These are phyloP conservation scores for Zygogramma bicolorata DNA, from an alignment of 2,888 invertebrate genomes.

Conservation along the genomic window DNA sequence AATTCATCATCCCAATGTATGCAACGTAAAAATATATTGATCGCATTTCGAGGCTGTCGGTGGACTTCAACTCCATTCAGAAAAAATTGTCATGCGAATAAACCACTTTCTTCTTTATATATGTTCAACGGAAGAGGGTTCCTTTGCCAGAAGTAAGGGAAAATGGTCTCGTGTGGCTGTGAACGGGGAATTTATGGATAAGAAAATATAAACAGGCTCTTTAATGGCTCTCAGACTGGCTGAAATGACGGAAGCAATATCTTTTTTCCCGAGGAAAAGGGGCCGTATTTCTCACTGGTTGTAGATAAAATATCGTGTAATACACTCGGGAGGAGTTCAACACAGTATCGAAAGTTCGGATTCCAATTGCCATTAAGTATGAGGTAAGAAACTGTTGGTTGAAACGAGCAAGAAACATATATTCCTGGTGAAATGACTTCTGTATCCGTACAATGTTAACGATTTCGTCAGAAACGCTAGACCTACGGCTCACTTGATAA, in stretches of 20 bases:
- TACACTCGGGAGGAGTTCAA: neutral
- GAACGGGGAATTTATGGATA: constrained; percentile 31
- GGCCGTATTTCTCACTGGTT: neutral
- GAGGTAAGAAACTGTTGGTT: no score
- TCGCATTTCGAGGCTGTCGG: neutral
- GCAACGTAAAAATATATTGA: neutral
- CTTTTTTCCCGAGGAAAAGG: neutral
- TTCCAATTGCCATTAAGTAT: neutral
- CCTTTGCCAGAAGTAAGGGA: constrained; percentile 12
- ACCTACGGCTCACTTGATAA: no score
- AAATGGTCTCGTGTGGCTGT: constrained; percentile 19
- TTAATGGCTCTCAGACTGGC: neutral
- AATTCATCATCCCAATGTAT: no score
- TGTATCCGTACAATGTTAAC: no score
- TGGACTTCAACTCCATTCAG: neutral
- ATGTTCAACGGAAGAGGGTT: neutral
- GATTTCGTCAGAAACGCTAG: no score
- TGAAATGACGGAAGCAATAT: constrained; percentile 8
- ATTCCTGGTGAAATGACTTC: no score
- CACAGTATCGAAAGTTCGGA: neutral
- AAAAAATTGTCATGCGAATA: neutral
- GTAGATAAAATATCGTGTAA: neutral
- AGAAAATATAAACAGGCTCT: constrained; percentile 25
- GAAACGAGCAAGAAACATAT: no score
- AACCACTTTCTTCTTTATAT: constrained; percentile 3